Conservation (phyloP, 2,797 vertebrate genomes). For the Argentina silus region DNA sequence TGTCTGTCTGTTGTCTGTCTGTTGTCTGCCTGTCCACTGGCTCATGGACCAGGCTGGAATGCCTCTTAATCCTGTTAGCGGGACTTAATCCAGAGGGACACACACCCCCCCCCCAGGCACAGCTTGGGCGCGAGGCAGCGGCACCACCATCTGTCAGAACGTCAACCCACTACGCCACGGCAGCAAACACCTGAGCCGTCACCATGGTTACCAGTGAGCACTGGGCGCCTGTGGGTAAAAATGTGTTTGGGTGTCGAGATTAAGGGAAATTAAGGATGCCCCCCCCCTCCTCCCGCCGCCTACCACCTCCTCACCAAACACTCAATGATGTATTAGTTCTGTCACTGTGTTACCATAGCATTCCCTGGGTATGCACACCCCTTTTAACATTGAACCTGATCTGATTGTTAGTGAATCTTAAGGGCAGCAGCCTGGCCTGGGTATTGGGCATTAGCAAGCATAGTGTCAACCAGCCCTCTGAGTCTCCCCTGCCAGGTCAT, state of each 20-base stretch:
- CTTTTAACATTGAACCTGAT: constrained; percentile 16
- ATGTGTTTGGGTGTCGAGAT: constrained; percentile 40
- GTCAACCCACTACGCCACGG: constrained; percentile 43
- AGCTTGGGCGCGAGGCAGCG: constrained; percentile 53
- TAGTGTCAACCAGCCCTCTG: background rate
- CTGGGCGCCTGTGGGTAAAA: constrained; percentile 26
- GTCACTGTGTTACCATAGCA: constrained; percentile 11
- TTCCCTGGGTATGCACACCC: background rate
- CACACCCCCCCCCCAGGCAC: constrained; percentile 30
- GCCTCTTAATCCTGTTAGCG: constrained; percentile 58
- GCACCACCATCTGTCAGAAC: constrained; percentile 67
- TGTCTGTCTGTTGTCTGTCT: background rate
- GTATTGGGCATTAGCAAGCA: constrained; percentile 32
- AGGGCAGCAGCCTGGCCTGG: background rate
- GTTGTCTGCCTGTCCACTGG: background rate
- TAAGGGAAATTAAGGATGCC: background rate
- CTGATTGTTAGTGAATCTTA: background rate
- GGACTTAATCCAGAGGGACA: constrained; percentile 62
- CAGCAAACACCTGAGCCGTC: constrained; percentile 33
- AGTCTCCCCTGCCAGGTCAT: constrained; percentile 18
- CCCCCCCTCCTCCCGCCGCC: background rate
- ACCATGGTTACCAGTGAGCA: constrained; percentile 51
- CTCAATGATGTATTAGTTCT: background rate
- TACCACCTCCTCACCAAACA: background rate
- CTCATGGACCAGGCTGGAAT: background rate